Evolutionary conservation across 2,888 invertebrate species (phyloP).

Genomic region (Acrocyrtus sp.): DNA sequence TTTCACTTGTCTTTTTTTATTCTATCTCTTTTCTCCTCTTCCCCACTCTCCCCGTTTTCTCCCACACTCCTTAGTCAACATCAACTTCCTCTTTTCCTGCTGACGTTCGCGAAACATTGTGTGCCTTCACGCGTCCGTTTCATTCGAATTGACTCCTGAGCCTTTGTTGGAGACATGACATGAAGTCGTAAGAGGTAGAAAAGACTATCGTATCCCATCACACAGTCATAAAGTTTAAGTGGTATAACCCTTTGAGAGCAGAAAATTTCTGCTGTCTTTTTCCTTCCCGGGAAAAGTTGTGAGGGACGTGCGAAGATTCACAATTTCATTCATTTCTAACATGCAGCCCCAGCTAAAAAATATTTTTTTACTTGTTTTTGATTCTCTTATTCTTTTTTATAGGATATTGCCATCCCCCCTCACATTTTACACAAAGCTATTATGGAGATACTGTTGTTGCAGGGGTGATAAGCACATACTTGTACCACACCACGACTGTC

Average conservation of each 20-base stretch:
- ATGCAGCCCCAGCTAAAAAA: too few species aligned
- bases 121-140: slow-evolving; percentile 25
- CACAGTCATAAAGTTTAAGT: slow-evolving; percentile 48
- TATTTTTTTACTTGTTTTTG: too few species aligned
- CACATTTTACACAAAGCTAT: too few species aligned
- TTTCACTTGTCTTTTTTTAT: slow-evolving; percentile 25
- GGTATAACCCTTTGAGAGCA: slow-evolving; percentile 46
- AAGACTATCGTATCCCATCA: neutral
- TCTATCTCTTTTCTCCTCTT: slow-evolving; percentile 9
- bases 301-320: slow-evolving; percentile 37
- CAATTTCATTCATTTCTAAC: too few species aligned
- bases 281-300: slow-evolving; percentile 25
- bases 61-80: neutral
- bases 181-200: slow-evolving; percentile 33
- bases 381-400: too few species aligned
- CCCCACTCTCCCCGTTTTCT: neutral
- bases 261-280: slow-evolving; percentile 28
- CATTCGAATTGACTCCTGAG: slow-evolving; percentile 37
- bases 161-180: slow-evolving; percentile 30
- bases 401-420: too few species aligned
- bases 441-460: too few species aligned
- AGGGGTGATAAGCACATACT: too few species aligned
- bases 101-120: slow-evolving; percentile 2
- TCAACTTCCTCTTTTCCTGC: slow-evolving; percentile 15
- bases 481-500: too few species aligned